phyloP scores from a whole-genome alignment of 2,888 invertebrate genomes.

The Chaetogeoica ovagalla region DNA sequence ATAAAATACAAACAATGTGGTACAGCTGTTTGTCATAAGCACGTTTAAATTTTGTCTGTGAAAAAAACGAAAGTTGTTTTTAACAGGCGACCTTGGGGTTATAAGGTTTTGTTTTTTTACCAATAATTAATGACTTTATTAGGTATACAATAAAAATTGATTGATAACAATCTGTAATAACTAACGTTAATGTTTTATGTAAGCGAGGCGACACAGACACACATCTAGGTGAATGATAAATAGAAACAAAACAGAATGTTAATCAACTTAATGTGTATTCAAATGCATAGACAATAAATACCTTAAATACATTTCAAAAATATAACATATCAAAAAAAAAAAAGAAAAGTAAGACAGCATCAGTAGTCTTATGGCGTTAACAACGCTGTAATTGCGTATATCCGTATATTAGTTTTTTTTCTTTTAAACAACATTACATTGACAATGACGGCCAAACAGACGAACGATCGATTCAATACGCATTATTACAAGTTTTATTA shows the following conservation, averaged over 20 bases:
- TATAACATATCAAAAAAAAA: conserved; percentile 38
- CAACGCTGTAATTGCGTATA: conserved; percentile 5
- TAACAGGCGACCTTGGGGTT: conserved; percentile 15
- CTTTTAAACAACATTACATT: conserved; percentile 1
- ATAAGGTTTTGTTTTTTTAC: neutral
- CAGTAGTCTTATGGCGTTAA: too few species aligned
- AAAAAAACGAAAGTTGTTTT: conserved; percentile 32
- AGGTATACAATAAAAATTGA: neutral
- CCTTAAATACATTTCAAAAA: conserved; percentile 16
- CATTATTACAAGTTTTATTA: neutral
- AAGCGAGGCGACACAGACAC: too few species aligned
- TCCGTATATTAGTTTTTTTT: conserved; percentile 15
- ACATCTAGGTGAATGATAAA: conserved; percentile 7
- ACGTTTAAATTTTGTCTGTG: neutral
- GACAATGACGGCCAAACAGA: neutral
- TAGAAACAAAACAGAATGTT: neutral
- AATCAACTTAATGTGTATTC: conserved; percentile 32
- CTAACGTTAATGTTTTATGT: too few species aligned
- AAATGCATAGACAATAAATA: conserved; percentile 30
- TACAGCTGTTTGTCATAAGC: too few species aligned
- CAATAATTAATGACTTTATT: neutral
- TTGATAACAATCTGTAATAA: neutral
- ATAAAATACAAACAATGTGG: too few species aligned
- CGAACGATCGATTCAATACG: conserved; percentile 4
- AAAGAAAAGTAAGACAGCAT: neutral